These are phyloP conservation scores for Mormyrops attenuatus DNA, from an alignment of 2,797 vertebrate genomes.

Conservation along the genomic window DNA sequence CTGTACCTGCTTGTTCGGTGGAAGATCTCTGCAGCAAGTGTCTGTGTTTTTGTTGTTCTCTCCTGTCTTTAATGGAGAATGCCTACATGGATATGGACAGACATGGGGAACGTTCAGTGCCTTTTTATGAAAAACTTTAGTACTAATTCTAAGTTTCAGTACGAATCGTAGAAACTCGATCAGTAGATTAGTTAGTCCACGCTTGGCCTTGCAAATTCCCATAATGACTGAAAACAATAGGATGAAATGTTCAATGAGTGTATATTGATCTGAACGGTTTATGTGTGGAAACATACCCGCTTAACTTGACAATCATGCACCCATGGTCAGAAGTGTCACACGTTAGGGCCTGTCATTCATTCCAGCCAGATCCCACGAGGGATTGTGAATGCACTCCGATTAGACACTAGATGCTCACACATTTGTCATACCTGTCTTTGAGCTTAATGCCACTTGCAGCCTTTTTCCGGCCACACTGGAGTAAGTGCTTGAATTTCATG, in stretches of 20 bases:
- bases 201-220: neutral
- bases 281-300: slow-evolving; percentile 34
- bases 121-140: neutral
- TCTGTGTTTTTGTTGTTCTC: neutral
- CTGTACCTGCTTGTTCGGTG: neutral
- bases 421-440: slow-evolving; percentile 16
- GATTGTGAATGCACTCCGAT: neutral
- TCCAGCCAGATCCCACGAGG: neutral
- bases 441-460: neutral
- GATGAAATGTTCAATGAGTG: neutral
- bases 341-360: slow-evolving; percentile 3
- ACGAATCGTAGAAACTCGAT: neutral
- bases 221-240: neutral
- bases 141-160: neutral
- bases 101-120: neutral
- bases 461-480: neutral
- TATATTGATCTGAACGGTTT: neutral
- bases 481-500: slow-evolving; percentile 21
- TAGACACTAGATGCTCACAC: neutral
- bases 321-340: neutral
- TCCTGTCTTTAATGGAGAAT: neutral
- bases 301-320: slow-evolving; percentile 2
- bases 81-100: neutral
- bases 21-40: neutral
- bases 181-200: neutral